A percentile compares a stretch with the other conserved stretches of the same genome.
phyloP scores from a whole-genome alignment of 2,113 vertebrate species.

The Labeo rohita region DNA sequence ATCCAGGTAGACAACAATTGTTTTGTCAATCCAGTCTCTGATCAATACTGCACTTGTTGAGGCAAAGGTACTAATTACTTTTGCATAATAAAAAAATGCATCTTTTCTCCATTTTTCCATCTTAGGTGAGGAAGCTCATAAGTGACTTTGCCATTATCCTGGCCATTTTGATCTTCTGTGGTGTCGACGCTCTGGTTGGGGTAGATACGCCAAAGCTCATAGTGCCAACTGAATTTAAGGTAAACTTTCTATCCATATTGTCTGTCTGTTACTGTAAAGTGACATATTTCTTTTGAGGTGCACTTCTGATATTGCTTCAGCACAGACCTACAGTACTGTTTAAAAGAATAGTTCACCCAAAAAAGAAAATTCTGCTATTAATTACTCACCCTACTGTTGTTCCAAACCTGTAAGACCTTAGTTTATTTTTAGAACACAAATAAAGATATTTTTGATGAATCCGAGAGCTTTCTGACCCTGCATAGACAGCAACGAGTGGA shows the following conservation, averaged over 20 bases:
- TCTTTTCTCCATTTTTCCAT: neutral
- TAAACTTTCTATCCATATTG: slow-evolving; percentile 62
- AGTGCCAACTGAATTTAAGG: slow-evolving; percentile 98
- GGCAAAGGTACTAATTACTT: neutral
- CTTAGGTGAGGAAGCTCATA: slow-evolving; percentile 95
- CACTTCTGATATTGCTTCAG: neutral
- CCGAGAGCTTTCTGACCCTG: too few species aligned
- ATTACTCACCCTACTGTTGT: too few species aligned
- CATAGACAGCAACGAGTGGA: too few species aligned
- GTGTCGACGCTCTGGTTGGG: slow-evolving; percentile 90
- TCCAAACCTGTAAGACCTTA: too few species aligned
- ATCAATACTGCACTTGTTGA: neutral
- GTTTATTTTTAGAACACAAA: too few species aligned
- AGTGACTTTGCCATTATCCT: slow-evolving; percentile 98
- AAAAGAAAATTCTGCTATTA: too few species aligned
- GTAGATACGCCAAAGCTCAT: slow-evolving; percentile 97
- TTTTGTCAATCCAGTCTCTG: neutral
- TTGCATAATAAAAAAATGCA: neutral
- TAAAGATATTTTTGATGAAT: too few species aligned
- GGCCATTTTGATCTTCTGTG: slow-evolving; percentile 95
- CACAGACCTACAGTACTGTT: neutral
- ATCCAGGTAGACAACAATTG: neutral
- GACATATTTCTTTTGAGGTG: neutral
- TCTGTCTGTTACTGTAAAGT: neutral
- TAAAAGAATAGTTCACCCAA: neutral